Conservation (phyloP, 1,140 invertebrate species). For the Zaprionus kolodkinae region DNA sequence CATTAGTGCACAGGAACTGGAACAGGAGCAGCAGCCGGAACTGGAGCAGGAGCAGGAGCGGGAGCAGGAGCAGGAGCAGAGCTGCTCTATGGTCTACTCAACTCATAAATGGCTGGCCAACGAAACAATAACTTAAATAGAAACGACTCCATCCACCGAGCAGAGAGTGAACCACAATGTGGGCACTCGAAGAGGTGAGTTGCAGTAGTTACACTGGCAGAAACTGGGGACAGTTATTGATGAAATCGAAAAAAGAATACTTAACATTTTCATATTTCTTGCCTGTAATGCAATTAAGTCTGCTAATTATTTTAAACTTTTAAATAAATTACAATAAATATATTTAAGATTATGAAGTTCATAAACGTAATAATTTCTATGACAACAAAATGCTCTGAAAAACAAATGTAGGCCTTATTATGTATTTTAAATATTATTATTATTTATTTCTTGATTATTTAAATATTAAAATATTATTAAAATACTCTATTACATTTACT, state of each 20-base stretch:
- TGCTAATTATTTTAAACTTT: no score
- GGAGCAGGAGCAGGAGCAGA: neutral
- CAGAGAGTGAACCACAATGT: constrained; percentile 46
- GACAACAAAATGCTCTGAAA: no score
- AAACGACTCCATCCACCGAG: constrained; percentile 12
- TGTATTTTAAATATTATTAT: no score
- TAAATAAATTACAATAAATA: no score
- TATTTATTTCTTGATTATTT: no score
- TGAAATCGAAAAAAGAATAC: no score
- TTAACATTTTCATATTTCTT: no score
- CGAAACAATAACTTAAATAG: constrained; percentile 78
- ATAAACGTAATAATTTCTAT: no score
- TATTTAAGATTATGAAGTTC: no score
- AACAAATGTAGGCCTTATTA: no score
- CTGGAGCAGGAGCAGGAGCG: constrained; percentile 23
- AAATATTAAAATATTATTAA: no score
- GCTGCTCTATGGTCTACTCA: neutral
- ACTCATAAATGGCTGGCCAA: constrained; percentile 59
- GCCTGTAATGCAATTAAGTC: neutral
- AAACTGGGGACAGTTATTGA: neutral
- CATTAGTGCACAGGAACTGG: constrained; percentile 52
- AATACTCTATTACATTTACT: no score
- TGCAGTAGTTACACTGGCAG: neutral
- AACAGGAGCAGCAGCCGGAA: constrained; percentile 32
- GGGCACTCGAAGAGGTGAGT: constrained; percentile 31